Percentiles rank a stretch among this genome's conserved stretches.
Evolutionary conservation across 2,113 vertebrate species (phyloP).

Genomic region (Microcebus ravelobensis): DNA sequence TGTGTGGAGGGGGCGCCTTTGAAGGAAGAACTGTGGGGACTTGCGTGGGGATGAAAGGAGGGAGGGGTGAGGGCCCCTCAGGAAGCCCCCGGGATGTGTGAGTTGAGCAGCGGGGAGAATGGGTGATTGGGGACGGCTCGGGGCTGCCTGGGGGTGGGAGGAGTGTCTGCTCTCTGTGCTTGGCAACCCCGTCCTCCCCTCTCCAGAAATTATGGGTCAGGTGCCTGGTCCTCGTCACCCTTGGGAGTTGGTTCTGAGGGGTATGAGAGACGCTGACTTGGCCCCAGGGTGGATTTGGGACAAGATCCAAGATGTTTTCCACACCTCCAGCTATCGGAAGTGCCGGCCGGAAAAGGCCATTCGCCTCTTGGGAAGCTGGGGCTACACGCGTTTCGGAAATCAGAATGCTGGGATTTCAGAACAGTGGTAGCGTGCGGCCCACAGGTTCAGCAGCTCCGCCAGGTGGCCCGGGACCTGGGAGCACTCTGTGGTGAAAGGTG

Average conservation of each 20-base stretch:
- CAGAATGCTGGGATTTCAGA: background rate
- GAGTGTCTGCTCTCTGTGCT: background rate
- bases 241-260: too few relatives aligned
- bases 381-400: background rate
- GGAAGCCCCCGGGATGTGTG: background rate
- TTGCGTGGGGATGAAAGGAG: background rate
- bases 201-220: background rate
- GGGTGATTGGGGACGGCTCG: background rate
- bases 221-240: rapidly evolving
- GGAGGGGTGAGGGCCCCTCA: too few relatives aligned
- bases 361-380: background rate
- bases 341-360: background rate
- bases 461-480: rapidly evolving
- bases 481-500: background rate
- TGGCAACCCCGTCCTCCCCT: background rate
- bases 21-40: background rate
- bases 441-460: rapidly evolving
- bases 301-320: background rate
- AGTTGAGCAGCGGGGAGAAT: background rate
- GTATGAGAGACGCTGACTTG: background rate
- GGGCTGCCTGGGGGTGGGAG: background rate
- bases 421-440: rapidly evolving
- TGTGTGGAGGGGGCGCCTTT: rapidly evolving
- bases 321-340: background rate
- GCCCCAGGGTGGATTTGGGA: background rate